Evolutionary conservation across 1,140 invertebrate species (phyloP).

Genomic region (Polyergus mexicanus): DNA sequence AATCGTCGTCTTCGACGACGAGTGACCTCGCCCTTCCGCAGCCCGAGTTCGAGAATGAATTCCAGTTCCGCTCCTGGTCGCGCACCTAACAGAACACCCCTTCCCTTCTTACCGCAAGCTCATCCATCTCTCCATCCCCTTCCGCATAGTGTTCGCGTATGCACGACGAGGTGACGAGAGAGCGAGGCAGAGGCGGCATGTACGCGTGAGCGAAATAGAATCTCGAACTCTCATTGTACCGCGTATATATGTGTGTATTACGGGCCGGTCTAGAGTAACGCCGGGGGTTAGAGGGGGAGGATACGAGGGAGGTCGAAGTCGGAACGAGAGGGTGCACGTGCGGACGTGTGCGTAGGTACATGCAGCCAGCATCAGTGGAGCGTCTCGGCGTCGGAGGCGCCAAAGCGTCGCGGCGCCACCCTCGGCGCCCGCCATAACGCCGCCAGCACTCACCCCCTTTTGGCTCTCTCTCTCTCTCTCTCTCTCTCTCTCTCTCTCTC

Average conservation of each 20-base stretch:
- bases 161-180: constrained; percentile 24
- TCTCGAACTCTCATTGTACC: constrained; percentile 66
- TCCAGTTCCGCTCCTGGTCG: constrained; percentile 27
- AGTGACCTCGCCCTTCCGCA: constrained; percentile 43
- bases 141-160: constrained; percentile 24
- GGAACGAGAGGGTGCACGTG: constrained; percentile 50
- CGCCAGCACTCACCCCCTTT: constrained; percentile 73
- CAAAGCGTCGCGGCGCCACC: constrained; percentile 85
- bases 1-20: constrained; percentile 22
- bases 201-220: constrained; percentile 62
- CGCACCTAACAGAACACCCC: constrained; percentile 30
- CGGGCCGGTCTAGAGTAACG: not conserved
- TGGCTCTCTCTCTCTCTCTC: constrained; percentile 49
- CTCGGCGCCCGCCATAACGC: constrained; percentile 84
- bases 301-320: not conserved
- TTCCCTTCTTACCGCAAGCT: not conserved
- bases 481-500: constrained; percentile 36
- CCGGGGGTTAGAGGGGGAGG: not conserved
- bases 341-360: constrained; percentile 72
- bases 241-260: constrained; percentile 57
- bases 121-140: not conserved
- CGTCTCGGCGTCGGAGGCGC: constrained; percentile 83
- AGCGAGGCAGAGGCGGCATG: not conserved
- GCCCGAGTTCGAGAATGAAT: constrained; percentile 47
- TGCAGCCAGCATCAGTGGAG: constrained; percentile 81